These are phyloP conservation scores for Cladopsammia gracilis DNA, from an alignment of 64 coral and sea anemone species.

Conservation along the genomic window DNA sequence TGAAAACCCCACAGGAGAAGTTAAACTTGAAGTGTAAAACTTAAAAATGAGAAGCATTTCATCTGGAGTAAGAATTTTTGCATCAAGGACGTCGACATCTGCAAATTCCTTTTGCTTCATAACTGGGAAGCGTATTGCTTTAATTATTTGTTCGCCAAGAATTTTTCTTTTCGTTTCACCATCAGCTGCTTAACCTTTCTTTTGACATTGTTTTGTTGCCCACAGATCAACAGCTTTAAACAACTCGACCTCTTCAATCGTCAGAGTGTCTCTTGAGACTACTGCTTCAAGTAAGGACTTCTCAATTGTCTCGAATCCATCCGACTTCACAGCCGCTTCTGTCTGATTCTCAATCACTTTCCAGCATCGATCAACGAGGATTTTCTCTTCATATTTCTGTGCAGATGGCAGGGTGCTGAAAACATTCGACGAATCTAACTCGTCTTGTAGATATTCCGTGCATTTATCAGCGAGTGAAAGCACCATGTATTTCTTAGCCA, in stretches of 20 bases:
- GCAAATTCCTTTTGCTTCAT: constrained; percentile 15
- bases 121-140: background rate
- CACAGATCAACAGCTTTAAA: background rate
- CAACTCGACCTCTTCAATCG: background rate
- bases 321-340: background rate
- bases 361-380: background rate
- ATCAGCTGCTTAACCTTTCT: background rate
- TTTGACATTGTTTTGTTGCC: background rate
- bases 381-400: background rate
- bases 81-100: background rate
- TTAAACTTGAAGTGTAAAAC: background rate
- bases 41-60: background rate
- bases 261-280: background rate
- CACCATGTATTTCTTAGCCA: constrained; percentile 39
- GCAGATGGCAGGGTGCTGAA: background rate
- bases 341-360: background rate
- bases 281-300: constrained; percentile 13
- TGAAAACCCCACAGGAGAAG: background rate
- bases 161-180: background rate
- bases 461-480: constrained; percentile 3
- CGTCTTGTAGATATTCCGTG: background rate
- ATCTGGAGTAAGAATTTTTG: background rate
- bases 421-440: background rate
- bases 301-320: constrained; percentile 23
- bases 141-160: background rate